Evolutionary conservation across 2,888 invertebrate genomes (phyloP).

Genomic region (Portevinia maculata): DNA sequence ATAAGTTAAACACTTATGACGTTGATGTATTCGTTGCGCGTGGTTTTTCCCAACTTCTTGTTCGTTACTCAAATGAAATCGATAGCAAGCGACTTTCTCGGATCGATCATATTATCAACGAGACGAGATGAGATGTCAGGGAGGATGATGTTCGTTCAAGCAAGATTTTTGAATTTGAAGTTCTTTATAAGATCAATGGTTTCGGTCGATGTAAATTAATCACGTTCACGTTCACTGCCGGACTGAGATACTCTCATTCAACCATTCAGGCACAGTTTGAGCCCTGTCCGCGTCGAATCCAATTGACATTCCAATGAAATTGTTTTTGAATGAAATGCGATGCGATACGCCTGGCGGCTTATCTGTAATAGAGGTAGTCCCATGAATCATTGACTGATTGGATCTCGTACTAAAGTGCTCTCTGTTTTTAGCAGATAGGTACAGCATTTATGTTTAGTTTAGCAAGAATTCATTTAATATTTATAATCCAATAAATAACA

Average conservation of each 20-base stretch:
- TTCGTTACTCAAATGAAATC: conserved; percentile 35
- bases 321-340: conserved; percentile 39
- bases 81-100: conserved; percentile 49
- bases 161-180: conserved; percentile 22
- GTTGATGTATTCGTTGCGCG: conserved; percentile 38
- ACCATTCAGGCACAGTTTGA: conserved; percentile 30
- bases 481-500: conserved; percentile 10
- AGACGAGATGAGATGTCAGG: background rate
- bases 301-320: conserved; percentile 40
- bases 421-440: background rate
- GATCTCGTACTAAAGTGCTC: background rate
- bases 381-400: conserved; percentile 13
- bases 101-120: conserved; percentile 34
- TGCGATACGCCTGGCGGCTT: conserved; percentile 18
- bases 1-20: conserved; percentile 63
- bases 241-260: conserved; percentile 29
- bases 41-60: background rate
- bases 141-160: conserved; percentile 6
- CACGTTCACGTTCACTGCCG: conserved; percentile 22
- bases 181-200: conserved; percentile 24
- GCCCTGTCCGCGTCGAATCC: conserved; percentile 14
- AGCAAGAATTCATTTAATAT: conserved; percentile 5
- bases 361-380: conserved; percentile 36
- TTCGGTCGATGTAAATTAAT: conserved; percentile 46
- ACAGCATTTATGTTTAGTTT: conserved; percentile 4